Conservation (phyloP, 1,140 invertebrate genomes). For the Neodiprion pinetum region DNA sequence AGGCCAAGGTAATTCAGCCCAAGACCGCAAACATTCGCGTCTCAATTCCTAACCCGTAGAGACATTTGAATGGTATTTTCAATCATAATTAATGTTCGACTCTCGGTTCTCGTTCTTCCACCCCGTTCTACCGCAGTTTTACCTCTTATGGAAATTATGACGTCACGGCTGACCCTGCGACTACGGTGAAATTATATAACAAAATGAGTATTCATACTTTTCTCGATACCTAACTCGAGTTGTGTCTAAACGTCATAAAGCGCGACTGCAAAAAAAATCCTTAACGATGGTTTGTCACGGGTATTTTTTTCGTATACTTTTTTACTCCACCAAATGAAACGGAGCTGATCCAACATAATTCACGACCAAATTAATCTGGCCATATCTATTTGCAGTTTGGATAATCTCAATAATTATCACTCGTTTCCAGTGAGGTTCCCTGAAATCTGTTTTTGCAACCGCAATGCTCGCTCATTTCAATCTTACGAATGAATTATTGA, state of each 20-base stretch:
- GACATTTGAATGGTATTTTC: slow-evolving; percentile 2
- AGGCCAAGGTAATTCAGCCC: too few relatives aligned
- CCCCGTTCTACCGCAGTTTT: background rate
- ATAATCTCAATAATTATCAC: background rate
- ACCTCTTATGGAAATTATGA: background rate
- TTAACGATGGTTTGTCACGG: too few relatives aligned
- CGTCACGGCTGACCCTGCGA: background rate
- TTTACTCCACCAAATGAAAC: too few relatives aligned
- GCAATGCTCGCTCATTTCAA: background rate
- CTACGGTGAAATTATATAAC: background rate
- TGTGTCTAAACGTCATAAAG: too few relatives aligned
- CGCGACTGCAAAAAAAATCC: too few relatives aligned
- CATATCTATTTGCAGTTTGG: background rate
- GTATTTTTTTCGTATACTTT: too few relatives aligned
- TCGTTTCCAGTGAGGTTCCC: background rate
- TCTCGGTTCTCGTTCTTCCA: background rate
- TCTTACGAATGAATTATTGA: background rate
- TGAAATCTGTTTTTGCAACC: background rate
- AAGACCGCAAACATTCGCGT: background rate
- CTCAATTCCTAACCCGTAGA: background rate
- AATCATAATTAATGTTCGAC: background rate
- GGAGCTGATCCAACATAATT: background rate
- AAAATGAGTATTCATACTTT: background rate
- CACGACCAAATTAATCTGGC: background rate
- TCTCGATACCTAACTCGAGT: too few relatives aligned